phyloP scores from a whole-genome alignment of 2,113 vertebrate species.

The Limanda limanda region DNA sequence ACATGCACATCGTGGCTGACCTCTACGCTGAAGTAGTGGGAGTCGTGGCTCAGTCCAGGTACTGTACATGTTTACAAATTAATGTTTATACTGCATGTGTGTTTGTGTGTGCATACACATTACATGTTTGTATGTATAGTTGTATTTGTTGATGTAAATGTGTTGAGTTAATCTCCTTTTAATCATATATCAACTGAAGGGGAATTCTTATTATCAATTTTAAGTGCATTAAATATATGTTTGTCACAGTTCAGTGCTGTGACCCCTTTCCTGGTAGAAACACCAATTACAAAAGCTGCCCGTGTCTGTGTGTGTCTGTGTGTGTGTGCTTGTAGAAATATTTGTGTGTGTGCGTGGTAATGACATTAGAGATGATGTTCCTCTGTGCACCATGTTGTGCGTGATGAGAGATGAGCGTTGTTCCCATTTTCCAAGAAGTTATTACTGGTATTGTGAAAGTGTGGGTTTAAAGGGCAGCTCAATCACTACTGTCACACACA shows the following conservation, averaged over 20 bases:
- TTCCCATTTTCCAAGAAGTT: conserved; percentile 51
- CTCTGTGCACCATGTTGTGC: conserved; percentile 35
- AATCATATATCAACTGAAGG: too few relatives aligned
- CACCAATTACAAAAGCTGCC: too few relatives aligned
- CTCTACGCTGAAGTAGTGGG: conserved; percentile 98
- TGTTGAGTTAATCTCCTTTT: too few relatives aligned
- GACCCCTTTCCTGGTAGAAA: background rate
- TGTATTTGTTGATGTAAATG: background rate
- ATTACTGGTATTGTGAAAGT: conserved; percentile 59
- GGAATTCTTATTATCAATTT: background rate
- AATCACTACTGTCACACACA: background rate
- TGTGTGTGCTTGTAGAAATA: background rate
- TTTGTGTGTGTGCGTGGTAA: conserved; percentile 16
- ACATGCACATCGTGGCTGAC: conserved; percentile 99
- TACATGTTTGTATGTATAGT: background rate
- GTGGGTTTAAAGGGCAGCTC: conserved; percentile 9
- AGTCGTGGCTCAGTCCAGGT: conserved; percentile 98
- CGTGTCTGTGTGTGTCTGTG: background rate
- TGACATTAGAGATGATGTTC: conserved; percentile 37
- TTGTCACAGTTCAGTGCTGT: background rate
- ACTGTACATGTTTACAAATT: conserved; percentile 55
- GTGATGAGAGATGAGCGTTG: conserved; percentile 53
- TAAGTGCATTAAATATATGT: background rate
- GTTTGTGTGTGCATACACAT: background rate
- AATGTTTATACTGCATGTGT: conserved; percentile 10